Evolutionary conservation across 2,797 vertebrate species (phyloP).

Genomic region (Galagoides demidoff): DNA sequence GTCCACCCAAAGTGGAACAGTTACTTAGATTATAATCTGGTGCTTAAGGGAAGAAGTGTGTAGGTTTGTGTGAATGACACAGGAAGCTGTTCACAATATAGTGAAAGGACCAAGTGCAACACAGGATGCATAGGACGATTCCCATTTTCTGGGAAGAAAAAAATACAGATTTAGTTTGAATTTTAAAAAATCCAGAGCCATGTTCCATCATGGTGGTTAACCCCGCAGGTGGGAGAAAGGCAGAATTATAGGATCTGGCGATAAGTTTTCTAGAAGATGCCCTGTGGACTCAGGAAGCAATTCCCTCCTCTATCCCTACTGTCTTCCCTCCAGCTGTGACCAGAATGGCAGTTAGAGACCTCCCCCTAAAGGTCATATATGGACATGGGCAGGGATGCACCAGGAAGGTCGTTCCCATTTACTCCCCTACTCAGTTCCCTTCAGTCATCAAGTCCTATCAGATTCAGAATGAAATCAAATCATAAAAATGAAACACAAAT

Average conservation of each 20-base stretch:
- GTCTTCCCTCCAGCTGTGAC: slow-evolving; percentile 14
- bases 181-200: slow-evolving; percentile 8
- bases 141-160: not conserved
- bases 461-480: slow-evolving; percentile 79
- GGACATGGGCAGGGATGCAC: not conserved
- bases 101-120: not conserved
- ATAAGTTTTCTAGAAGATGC: not conserved
- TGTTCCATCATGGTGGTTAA: not conserved
- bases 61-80: not conserved
- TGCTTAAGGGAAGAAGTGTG: not conserved
- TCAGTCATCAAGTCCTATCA: slow-evolving; percentile 26
- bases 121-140: not conserved
- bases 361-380: not conserved
- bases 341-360: not conserved
- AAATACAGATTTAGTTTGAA: not conserved
- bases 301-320: not conserved
- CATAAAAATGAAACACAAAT: slow-evolving; percentile 79
- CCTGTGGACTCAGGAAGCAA: not conserved
- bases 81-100: not conserved
- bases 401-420: slow-evolving; percentile 55
- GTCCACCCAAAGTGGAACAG: not conserved
- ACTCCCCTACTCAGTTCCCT: not conserved
- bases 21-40: not conserved
- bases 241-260: not conserved
- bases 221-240: not conserved